Percentiles rank a stretch among this genome's conserved stretches.
phyloP scores from a whole-genome alignment of 2,888 invertebrate genomes.

The Leucozona laternaria region DNA sequence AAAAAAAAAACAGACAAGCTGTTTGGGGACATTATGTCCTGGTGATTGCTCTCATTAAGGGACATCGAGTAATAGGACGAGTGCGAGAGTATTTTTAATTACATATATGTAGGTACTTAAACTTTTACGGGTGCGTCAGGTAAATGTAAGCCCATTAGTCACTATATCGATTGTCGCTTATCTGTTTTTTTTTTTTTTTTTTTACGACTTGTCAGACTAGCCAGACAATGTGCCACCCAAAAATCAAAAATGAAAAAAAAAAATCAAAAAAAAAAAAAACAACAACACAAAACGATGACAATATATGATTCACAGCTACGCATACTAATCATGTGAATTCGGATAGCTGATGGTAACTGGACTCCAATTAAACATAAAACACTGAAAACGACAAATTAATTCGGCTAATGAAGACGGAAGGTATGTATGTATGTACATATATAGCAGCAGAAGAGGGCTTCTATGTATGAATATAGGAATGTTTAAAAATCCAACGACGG shows the following conservation, averaged over 20 bases:
- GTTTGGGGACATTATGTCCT: slow-evolving; percentile 28
- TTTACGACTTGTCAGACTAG: slow-evolving; percentile 37
- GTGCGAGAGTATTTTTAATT: slow-evolving; percentile 24
- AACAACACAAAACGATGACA: slow-evolving; percentile 44
- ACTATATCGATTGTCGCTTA: slow-evolving; percentile 64
- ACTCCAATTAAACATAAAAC: slow-evolving; percentile 68
- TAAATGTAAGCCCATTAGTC: slow-evolving; percentile 64
- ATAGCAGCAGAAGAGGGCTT: neutral
- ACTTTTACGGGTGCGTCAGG: slow-evolving; percentile 65
- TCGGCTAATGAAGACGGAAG: slow-evolving; percentile 67
- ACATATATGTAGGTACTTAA: neutral
- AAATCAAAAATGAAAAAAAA: slow-evolving; percentile 24
- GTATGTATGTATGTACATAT: neutral
- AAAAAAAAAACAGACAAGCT: neutral
- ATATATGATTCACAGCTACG: slow-evolving; percentile 69
- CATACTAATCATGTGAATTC: slow-evolving; percentile 72
- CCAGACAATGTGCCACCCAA: slow-evolving; percentile 67
- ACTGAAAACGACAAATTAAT: slow-evolving; percentile 68
- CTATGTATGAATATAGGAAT: slow-evolving; percentile 7
- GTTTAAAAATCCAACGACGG: slow-evolving; percentile 62
- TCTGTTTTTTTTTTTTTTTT: slow-evolving; percentile 9
- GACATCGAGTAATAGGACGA: slow-evolving; percentile 19
- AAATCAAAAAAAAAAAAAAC: slow-evolving; percentile 34
- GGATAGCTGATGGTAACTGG: slow-evolving; percentile 52
- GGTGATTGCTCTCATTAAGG: slow-evolving; percentile 18